Evolutionary conservation across 2,113 vertebrate species (phyloP).

Genomic region (Phylloscopus trochiloides): DNA sequence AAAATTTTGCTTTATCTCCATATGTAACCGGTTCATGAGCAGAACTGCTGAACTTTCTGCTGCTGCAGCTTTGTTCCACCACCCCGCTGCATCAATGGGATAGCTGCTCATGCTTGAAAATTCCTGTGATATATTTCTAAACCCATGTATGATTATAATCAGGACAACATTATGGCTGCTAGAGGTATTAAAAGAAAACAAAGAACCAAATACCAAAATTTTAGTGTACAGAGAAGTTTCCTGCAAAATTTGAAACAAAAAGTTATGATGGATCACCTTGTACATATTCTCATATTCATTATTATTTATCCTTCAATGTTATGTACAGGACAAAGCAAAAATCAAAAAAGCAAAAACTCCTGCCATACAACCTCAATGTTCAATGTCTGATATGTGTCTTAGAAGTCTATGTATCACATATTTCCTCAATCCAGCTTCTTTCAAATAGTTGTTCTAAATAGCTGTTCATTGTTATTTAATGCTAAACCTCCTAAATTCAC

Average conservation of each 20-base stretch:
- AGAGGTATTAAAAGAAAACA: not conserved
- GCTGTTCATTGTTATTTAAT: not conserved
- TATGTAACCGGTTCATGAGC: not conserved
- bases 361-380: not conserved
- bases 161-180: not conserved
- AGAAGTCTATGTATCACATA: not conserved
- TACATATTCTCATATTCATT: not conserved
- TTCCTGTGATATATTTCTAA: not conserved
- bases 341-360: not conserved
- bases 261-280: not conserved
- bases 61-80: not conserved
- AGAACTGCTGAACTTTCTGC: not conserved
- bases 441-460: not conserved
- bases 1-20: not conserved
- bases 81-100: not conserved
- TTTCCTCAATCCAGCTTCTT: not conserved
- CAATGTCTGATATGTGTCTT: not conserved
- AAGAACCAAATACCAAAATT: not conserved
- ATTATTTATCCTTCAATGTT: not conserved
- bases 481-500: not conserved
- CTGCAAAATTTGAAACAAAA: not conserved
- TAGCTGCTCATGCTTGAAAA: not conserved
- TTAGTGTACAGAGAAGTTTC: not conserved
- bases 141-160: not conserved
- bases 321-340: not conserved